These are phyloP conservation scores for Arbacia lixula DNA, from an alignment of 53 echinoderm and acorn worm genomes.

Conservation along the genomic window DNA sequence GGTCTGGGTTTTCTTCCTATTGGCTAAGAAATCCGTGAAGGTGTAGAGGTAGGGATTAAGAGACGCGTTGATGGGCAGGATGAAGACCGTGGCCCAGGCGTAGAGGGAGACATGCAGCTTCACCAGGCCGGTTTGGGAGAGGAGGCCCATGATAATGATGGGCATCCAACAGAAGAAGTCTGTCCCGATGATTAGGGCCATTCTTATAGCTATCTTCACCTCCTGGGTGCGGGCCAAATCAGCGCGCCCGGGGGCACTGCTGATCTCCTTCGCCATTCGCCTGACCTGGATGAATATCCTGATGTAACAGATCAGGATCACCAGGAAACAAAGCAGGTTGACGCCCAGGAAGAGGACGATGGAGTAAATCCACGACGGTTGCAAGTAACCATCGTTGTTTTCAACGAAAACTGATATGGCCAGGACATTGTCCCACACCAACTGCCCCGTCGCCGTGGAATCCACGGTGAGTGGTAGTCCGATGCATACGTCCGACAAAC, in stretches of 20 bases:
- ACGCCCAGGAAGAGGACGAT: constrained; percentile 67
- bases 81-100: constrained; percentile 72
- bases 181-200: constrained; percentile 73
- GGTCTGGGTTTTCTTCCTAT: neutral
- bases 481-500: constrained; percentile 69
- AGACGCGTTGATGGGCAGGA: constrained; percentile 75
- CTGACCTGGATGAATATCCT: constrained; percentile 63
- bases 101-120: constrained; percentile 67
- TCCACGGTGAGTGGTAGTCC: constrained; percentile 61
- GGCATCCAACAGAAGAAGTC: constrained; percentile 83
- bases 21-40: neutral
- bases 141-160: constrained; percentile 75
- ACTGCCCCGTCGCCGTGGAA: constrained; percentile 44
- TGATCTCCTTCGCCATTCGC: constrained; percentile 39
- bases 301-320: constrained; percentile 69
- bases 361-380: constrained; percentile 74
- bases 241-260: constrained; percentile 14
- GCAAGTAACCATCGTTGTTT: constrained; percentile 49
- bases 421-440: constrained; percentile 21
- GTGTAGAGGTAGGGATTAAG: constrained; percentile 79
- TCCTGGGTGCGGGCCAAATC: constrained; percentile 51
- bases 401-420: constrained; percentile 36
- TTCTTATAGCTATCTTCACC: constrained; percentile 60
- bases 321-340: constrained; percentile 61
- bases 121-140: constrained; percentile 62